Evolutionary conservation across 2,888 invertebrate genomes (phyloP).

Genomic region (Macrophya annulata): DNA sequence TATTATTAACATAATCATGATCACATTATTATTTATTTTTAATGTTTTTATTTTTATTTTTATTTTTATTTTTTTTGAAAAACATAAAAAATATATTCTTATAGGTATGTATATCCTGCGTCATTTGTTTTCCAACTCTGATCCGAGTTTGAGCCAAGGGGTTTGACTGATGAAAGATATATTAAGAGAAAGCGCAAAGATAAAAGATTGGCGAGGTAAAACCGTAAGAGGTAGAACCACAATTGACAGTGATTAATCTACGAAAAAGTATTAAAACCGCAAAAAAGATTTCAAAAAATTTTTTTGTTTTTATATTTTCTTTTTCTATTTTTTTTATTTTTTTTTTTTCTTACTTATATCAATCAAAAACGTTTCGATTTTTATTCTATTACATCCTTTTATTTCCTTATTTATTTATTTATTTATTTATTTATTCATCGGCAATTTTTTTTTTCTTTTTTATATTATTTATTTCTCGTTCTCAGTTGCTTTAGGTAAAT

Average conservation of each 20-base stretch:
- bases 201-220: constrained; percentile 29
- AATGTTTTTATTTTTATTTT: no score
- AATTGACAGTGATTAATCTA: constrained; percentile 52
- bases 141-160: constrained; percentile 18
- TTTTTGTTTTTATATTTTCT: background rate
- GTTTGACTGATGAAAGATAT: constrained; percentile 50
- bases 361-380: constrained; percentile 1
- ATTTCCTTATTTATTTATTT: background rate
- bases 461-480: background rate
- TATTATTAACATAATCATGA: no score
- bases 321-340: no score
- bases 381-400: background rate
- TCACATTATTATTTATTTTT: no score
- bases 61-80: background rate
- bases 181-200: constrained; percentile 44
- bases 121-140: constrained; percentile 39
- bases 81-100: background rate
- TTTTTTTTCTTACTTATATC: background rate
- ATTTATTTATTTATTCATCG: background rate
- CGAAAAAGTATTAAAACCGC: constrained; percentile 14
- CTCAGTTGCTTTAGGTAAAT: background rate
- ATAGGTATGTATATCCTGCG: background rate
- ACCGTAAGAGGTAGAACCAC: constrained; percentile 11
- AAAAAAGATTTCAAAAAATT: background rate
- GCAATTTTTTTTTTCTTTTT: background rate